phyloP scores from a whole-genome alignment of 1,140 invertebrate genomes.

The Drosophila biarmipes region DNA sequence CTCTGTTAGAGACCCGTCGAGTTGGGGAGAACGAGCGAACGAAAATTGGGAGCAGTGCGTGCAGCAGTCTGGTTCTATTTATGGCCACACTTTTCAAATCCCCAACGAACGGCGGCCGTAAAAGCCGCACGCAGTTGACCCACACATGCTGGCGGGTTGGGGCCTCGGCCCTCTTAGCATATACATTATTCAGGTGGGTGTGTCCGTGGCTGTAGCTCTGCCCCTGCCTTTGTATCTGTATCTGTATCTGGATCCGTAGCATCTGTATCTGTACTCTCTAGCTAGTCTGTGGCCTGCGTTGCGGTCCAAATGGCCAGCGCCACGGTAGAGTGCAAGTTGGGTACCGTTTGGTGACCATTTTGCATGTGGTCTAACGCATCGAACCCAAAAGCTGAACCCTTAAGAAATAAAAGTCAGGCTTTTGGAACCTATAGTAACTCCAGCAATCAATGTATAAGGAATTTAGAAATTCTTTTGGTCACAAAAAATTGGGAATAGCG shows the following conservation, averaged over 20 bases:
- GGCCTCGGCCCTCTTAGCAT: slow-evolving; percentile 43
- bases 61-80: slow-evolving; percentile 56
- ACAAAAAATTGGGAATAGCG: no score
- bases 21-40: neutral
- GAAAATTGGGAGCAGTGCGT: slow-evolving; percentile 60
- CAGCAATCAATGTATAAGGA: no score
- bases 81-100: slow-evolving; percentile 50
- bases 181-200: slow-evolving; percentile 68
- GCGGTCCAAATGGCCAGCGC: slow-evolving; percentile 58
- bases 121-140: slow-evolving; percentile 64
- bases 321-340: slow-evolving; percentile 51
- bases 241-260: neutral
- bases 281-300: slow-evolving; percentile 30
- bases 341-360: slow-evolving; percentile 51
- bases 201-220: slow-evolving; percentile 25
- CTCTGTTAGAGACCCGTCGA: slow-evolving; percentile 18
- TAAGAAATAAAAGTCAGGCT: no score
- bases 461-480: no score
- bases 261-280: slow-evolving; percentile 12
- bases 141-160: slow-evolving; percentile 30
- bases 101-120: slow-evolving; percentile 45
- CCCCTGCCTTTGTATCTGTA: slow-evolving; percentile 10
- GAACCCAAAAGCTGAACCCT: slow-evolving; percentile 15
- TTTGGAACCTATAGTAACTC: no score
- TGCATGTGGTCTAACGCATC: slow-evolving; percentile 49